Percentiles rank a stretch among this genome's conserved stretches.
Evolutionary conservation across 2,113 vertebrate genomes (phyloP).

Genomic region (Dicentrarchus labrax): DNA sequence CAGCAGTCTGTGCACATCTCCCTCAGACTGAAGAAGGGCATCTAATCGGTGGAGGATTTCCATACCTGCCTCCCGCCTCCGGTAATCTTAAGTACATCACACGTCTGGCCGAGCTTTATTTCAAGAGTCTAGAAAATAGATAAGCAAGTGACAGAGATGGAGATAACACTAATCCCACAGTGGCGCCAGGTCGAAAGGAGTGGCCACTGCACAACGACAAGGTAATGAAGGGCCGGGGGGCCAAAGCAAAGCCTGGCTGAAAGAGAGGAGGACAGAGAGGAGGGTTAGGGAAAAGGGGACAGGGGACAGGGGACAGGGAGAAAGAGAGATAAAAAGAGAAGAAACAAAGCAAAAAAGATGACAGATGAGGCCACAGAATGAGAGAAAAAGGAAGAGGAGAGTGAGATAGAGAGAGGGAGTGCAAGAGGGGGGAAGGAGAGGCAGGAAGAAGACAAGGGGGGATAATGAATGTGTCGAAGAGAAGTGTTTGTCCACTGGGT

Average conservation of each 20-base stretch:
- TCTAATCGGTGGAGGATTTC: conserved; percentile 79
- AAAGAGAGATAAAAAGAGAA: conserved; percentile 23
- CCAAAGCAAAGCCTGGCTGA: conserved; percentile 42
- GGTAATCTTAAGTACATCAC: conserved; percentile 79
- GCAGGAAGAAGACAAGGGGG: conserved; percentile 6
- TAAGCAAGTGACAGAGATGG: conserved; percentile 80
- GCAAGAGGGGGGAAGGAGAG: conserved; percentile 19
- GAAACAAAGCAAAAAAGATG: conserved; percentile 23
- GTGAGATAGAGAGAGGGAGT: not conserved
- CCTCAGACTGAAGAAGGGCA: conserved; percentile 69
- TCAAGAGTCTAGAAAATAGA: conserved; percentile 77
- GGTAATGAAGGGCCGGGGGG: conserved; percentile 69
- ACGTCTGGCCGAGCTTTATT: conserved; percentile 73
- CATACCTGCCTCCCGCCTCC: conserved; percentile 67
- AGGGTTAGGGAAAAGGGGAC: not conserved
- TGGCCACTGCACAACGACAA: conserved; percentile 51
- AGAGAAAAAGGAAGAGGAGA: not conserved
- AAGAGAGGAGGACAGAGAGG: conserved; percentile 7
- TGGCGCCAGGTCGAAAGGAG: conserved; percentile 53
- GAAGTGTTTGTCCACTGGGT: not conserved
- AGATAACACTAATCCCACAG: conserved; percentile 76
- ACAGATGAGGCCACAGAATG: conserved; percentile 29
- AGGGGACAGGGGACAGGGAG: too few relatives aligned
- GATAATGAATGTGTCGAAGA: conserved; percentile 35
- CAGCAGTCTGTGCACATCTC: conserved; percentile 56